Base-by-base conservation (phyloP, 23 tunicate genomes). In the Ascidia mentula region DNA sequence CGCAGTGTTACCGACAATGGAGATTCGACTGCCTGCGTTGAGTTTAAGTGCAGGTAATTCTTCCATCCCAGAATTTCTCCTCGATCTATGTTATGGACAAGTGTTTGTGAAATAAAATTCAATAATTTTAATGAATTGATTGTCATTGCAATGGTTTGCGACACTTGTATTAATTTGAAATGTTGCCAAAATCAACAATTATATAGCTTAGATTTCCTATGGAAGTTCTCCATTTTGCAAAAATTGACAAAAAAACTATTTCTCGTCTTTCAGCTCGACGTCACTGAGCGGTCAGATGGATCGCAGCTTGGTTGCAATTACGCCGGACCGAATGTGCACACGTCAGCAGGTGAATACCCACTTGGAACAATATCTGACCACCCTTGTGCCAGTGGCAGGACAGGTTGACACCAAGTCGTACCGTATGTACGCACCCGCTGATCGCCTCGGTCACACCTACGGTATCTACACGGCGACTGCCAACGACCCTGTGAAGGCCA, bases 41-140 rank as follows among this genome's bases (percentile, higher is more conserved):
- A 88, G 46, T 82, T 88, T 32, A 88, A 83, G 69, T 88, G 92
- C 92, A 82, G 92, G 92, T 88, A 77, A 65, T 15, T 9, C 22
- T 53, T 53, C 13, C 28, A 26, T 9, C 28, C 13, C 15, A 32
- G n/a, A n/a, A n/a, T n/a, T n/a, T n/a, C n/a, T n/a, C n/a, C n/a
- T n/a, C n/a, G n/a, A n/a, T n/a, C n/a, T n/a, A n/a, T n/a, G n/a
- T n/a, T n/a, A n/a, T n/a, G n/a, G n/a, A n/a, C n/a, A n/a, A n/a
- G n/a, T n/a, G n/a, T n/a, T n/a, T n/a, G n/a, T n/a, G n/a, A n/a
- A n/a, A n/a, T n/a, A n/a, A n/a, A n/a, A n/a, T n/a, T n/a, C n/a
- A n/a, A n/a, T n/a, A n/a, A n/a, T n/a, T n/a, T n/a, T n/a, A n/a
- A n/a, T n/a, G n/a, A n/a, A n/a, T n/a, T n/a, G n/a, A n/a, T n/a